A percentile compares a stretch with the other conserved stretches of the same genome.
Evolutionary conservation across 1,140 invertebrate species (phyloP).

Genomic region (Sinonovacula constricta): DNA sequence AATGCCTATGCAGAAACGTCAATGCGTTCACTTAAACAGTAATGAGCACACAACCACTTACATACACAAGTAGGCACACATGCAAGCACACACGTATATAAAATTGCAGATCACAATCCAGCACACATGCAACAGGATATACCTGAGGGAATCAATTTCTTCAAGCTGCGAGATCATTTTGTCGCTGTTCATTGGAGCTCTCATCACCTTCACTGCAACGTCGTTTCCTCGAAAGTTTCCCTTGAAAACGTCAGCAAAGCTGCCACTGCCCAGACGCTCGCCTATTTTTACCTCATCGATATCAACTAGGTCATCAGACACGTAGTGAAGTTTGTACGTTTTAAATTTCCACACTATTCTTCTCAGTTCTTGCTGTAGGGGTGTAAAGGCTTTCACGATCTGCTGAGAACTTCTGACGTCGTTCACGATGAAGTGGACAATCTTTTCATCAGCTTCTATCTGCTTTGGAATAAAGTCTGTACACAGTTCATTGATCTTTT

Average conservation of each 20-base stretch:
- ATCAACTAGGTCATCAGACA: conserved; percentile 28
- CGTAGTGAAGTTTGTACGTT: conserved; percentile 43
- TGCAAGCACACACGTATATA: too few relatives aligned
- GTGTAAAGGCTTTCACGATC: conserved; percentile 47
- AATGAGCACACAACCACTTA: too few relatives aligned
- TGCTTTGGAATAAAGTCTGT: conserved; percentile 54
- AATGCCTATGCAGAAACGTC: too few relatives aligned
- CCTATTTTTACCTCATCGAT: conserved; percentile 12
- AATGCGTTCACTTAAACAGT: too few relatives aligned
- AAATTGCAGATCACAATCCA: too few relatives aligned
- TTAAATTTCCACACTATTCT: conserved; percentile 45
- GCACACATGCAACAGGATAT: too few relatives aligned
- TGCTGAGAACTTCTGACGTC: conserved; percentile 48
- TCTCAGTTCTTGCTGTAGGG: conserved; percentile 37
- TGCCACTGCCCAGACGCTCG: conserved; percentile 43
- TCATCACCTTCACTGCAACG: conserved; percentile 53
- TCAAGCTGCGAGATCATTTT: conserved; percentile 52
- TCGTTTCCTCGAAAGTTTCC: conserved; percentile 17
- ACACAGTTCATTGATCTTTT: conserved; percentile 50
- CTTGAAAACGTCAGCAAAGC: conserved; percentile 49
- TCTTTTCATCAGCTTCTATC: conserved; percentile 52
- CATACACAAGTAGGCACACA: too few relatives aligned
- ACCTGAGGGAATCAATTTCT: conserved; percentile 48
- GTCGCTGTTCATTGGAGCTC: conserved; percentile 4
- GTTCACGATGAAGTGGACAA: conserved; percentile 47